Conservation (phyloP, 2,797 vertebrate species). For the Hozukius guyotensis region DNA sequence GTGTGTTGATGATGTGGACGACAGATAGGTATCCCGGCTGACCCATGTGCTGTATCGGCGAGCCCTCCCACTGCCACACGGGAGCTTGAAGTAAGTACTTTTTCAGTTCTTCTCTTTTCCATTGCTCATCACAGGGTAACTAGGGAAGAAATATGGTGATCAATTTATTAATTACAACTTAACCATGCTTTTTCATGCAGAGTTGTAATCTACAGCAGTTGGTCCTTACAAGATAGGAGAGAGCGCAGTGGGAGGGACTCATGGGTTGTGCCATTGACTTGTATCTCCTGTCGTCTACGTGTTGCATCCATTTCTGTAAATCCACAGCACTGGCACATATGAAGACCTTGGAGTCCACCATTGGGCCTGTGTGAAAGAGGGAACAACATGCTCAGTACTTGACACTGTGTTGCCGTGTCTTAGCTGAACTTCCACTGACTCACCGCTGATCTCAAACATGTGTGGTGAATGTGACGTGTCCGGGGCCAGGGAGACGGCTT, state of each 20-base stretch:
- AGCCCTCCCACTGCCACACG: conserved; percentile 86
- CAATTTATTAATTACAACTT: neutral
- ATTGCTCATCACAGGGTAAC: conserved; percentile 86
- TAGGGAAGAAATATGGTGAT: neutral
- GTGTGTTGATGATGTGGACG: conserved; percentile 78
- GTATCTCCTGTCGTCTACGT: conserved; percentile 79
- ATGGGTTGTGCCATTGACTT: conserved; percentile 71
- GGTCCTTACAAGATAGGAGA: conserved; percentile 81
- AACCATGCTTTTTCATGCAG: neutral
- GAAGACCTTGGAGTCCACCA: conserved; percentile 85
- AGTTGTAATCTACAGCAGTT: neutral
- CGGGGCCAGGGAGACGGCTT: conserved; percentile 52
- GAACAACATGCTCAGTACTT: neutral
- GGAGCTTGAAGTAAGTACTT: conserved; percentile 77
- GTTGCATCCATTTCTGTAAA: conserved; percentile 78
- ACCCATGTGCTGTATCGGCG: conserved; percentile 87
- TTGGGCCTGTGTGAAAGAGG: conserved; percentile 74
- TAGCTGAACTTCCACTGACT: conserved; percentile 53
- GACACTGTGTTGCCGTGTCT: neutral
- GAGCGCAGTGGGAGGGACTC: conserved; percentile 76
- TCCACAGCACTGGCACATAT: conserved; percentile 78
- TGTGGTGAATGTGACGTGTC: conserved; percentile 49
- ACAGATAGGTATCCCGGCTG: conserved; percentile 76
- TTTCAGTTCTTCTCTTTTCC: conserved; percentile 86
- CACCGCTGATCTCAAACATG: conserved; percentile 86